Base-by-base conservation (phyloP, 2,797 vertebrate genomes). In the Sphenodon punctatus region DNA sequence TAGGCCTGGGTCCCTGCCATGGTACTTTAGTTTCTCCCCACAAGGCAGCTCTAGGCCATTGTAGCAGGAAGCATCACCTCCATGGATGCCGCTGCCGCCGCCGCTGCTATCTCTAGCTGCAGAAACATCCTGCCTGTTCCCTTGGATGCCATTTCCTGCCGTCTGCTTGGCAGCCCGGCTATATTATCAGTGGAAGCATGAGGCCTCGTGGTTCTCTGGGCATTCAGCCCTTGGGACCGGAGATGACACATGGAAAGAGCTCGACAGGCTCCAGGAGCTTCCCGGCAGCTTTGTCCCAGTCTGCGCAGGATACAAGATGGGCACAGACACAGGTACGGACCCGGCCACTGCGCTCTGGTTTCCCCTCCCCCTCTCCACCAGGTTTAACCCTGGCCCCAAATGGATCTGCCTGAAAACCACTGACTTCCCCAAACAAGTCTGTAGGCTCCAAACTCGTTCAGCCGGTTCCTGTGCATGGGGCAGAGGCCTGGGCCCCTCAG, bases 81-180 rank as follows among this genome's bases (percentile, higher is more conserved):
- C n/a, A n/a, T n/a, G n/a, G n/a, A n/a, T n/a, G n/a, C n/a, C n/a
- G n/a, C n/a, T n/a, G n/a, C n/a, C n/a, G n/a, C 17, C 8, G 9
- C 34, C 64, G 5, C 9, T 25, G n/a, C 53, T 1, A 69, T 91
- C 92, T 93, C 87, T 85, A 34, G 0, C 0, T 65, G 79, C 89
- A 89, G 82, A 48, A 41, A 4, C 8, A 88, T 87, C 88, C 88
- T 81, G 67, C 0, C 19, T 42, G 23, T 23, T 4, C 19, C 76
- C 65, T 17, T 61, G 65, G 75, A 81, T 58, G 46, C 60, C 80
- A 73, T 87, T 67, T 90, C 88, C 89, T 88, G 80, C 71, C 15
- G 49, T 38, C 81, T 82, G 75, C 13, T 16, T 78, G 60, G 63
- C 4, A 2, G 1, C 34, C 17, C 27, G 1, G 10, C 56, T 0